Evolutionary conservation across 2,888 invertebrate species (phyloP), one percentile per base, ranked within the genome.

Genomic region (Eupithecia subumbrata): DNA sequence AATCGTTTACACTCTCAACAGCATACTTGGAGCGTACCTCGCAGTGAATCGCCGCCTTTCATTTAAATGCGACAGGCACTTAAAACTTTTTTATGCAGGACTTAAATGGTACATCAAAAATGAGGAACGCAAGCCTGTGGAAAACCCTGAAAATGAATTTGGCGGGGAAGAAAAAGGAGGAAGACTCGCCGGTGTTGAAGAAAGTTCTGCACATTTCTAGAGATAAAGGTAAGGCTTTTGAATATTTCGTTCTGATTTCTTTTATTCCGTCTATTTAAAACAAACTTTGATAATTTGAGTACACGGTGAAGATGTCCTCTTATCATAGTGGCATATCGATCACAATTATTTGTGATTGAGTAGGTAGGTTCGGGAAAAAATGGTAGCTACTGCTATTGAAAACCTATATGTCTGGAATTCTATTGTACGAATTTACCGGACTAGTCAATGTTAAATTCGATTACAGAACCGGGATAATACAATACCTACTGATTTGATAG

Each of bases 81-180:
- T 77, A 72, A 72, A 80, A 79, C 75, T 80, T 81, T 78, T 80
- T 74, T 72, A 80, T 79, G 77, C 75, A 79, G 67, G 56, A 79
- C 72, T 66, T 73, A 74, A 79, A 77, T 71, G 77, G 69, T 72
- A 76, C 79, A 74, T 76, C 78, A 76, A 86, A 83, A 81, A 93
- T 92, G 91, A 91, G 85, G 83, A 85, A 83, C 70, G 82, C 85
- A 69, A 89, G 87, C 82, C 92, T 88, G 85, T 93, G 93, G 93
- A 91, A 90, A 88, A 90, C 89, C 80, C 85, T 92, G 77, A 91
- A 91, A 87, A 83, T 85, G 75, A 90, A 86, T 83, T 85, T 91
- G 77, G 80, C 85, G 40, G 82, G 85, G 68, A 83, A 83, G 78
- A 82, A 84, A 82, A 82, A 83, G 79, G 83, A 83, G 45, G 84